These are phyloP conservation scores for Ibidorhyncha struthersii DNA, from an alignment of 2,113 vertebrate genomes.

Conservation along the genomic window DNA sequence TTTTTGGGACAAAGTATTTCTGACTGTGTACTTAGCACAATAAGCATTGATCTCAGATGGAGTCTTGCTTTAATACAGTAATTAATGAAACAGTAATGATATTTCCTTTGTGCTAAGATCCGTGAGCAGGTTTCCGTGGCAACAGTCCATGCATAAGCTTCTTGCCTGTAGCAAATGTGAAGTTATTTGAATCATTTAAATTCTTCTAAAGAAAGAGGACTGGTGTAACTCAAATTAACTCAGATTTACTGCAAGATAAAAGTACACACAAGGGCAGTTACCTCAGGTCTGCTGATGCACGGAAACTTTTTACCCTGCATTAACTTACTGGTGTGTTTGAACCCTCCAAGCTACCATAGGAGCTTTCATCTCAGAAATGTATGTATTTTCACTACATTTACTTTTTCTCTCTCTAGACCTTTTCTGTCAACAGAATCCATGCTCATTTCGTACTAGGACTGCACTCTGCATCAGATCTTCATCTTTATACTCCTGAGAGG, in stretches of 20 bases:
- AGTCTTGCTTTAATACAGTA: constrained; percentile 26
- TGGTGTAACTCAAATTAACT: constrained; percentile 38
- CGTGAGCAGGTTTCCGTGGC: constrained; percentile 15
- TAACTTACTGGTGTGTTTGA: not conserved
- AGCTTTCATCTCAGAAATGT: not conserved
- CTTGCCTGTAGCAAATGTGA: constrained; percentile 43
- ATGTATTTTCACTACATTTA: not conserved
- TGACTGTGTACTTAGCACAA: not conserved
- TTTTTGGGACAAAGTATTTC: not conserved
- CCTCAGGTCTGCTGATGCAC: not conserved
- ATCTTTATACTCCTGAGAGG: not conserved
- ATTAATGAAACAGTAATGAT: constrained; percentile 38
- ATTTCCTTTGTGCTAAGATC: constrained; percentile 40
- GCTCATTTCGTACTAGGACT: not conserved
- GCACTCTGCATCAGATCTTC: not conserved
- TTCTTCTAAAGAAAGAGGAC: constrained; percentile 14
- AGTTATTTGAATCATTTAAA: constrained; percentile 51
- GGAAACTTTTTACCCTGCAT: not conserved
- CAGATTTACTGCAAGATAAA: constrained; percentile 1
- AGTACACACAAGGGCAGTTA: not conserved
- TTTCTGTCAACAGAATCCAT: not conserved
- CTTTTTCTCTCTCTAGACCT: not conserved
- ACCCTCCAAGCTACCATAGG: not conserved
- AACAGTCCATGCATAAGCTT: constrained; percentile 26
- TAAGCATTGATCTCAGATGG: constrained; percentile 2